These are phyloP conservation scores for Mohoua ochrocephala DNA, from an alignment of 2,113 vertebrate species.

Conservation along the genomic window DNA sequence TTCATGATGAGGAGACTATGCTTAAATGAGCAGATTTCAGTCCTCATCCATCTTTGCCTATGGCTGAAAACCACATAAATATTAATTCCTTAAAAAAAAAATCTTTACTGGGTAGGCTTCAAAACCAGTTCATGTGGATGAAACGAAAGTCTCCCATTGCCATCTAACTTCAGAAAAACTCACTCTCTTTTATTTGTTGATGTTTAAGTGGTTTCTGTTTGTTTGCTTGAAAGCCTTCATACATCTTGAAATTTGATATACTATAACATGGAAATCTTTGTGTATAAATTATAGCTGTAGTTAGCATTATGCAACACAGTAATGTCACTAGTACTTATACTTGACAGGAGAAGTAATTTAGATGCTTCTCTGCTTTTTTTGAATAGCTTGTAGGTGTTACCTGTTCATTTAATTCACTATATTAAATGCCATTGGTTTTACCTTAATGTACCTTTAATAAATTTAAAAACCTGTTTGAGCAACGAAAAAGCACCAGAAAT, in stretches of 20 bases:
- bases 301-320: constrained; percentile 28
- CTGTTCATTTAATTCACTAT: constrained; percentile 30
- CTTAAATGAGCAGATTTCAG: not conserved
- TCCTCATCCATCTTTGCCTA: not conserved
- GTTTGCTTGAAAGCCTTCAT: constrained; percentile 23
- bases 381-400: constrained; percentile 17
- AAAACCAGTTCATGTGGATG: not conserved
- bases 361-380: constrained; percentile 12
- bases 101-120: not conserved
- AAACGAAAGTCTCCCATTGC: not conserved
- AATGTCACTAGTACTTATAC: constrained; percentile 30
- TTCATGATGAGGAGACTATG: not conserved
- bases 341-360: constrained; percentile 50
- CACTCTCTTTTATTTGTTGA: not conserved
- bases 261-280: not conserved
- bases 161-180: not conserved
- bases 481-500: constrained; percentile 18
- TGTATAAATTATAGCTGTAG: constrained; percentile 26
- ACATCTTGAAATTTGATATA: not conserved
- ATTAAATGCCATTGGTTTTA: constrained; percentile 5
- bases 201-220: not conserved
- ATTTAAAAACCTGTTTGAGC: constrained; percentile 20
- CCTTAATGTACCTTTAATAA: not conserved
- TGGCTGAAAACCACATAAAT: constrained; percentile 21
- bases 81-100: not conserved